Percentiles rank a stretch among this genome's conserved stretches.
Evolutionary conservation across 2,113 vertebrate genomes (phyloP).

Genomic region (Mormoops blainvillei): DNA sequence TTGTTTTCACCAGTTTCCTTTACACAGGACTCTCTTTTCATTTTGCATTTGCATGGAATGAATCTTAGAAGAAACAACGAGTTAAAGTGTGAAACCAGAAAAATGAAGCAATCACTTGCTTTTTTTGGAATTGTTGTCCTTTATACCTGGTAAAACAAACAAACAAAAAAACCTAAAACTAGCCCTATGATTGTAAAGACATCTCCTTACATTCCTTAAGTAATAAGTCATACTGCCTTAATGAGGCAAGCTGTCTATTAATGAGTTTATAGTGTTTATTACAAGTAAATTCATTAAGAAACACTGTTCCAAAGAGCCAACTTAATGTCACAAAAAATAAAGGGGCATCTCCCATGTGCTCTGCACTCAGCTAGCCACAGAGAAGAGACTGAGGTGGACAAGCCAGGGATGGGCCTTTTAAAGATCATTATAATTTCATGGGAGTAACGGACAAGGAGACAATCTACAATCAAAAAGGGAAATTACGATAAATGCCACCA

Average conservation of each 20-base stretch:
- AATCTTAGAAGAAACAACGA: neutral
- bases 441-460: neutral
- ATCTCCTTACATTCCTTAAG: neutral
- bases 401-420: neutral
- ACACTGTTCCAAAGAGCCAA: neutral
- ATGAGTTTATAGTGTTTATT: neutral
- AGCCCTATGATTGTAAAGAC: neutral
- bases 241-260: neutral
- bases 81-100: neutral
- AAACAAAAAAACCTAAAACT: no score
- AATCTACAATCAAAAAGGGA: neutral
- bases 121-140: neutral
- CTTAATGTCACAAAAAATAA: neutral
- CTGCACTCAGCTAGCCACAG: neutral
- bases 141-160: no score
- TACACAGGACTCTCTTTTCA: neutral
- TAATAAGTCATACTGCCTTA: neutral
- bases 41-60: neutral
- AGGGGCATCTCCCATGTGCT: neutral
- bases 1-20: neutral
- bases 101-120: neutral
- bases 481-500: neutral
- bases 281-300: neutral
- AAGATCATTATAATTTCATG: neutral
- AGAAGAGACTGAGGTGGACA: neutral